Evolutionary conservation across 1,140 invertebrate genomes (phyloP), one percentile per base, ranked within the genome.

Genomic region (Globodera ellingtonae): DNA sequence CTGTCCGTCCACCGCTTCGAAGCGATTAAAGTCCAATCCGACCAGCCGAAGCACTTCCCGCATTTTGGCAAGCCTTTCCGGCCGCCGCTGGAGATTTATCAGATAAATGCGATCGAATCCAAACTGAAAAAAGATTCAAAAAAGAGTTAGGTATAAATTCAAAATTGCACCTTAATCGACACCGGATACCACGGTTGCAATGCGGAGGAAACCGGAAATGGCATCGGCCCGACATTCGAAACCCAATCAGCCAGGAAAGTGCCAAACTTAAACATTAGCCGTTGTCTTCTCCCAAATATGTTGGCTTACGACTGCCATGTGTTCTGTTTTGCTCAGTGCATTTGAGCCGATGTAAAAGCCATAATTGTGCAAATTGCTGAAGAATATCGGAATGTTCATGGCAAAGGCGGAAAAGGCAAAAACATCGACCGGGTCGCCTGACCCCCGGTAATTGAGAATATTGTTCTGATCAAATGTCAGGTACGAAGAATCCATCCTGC

Each of bases 391-490:
- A 82, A 87, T 90, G 90, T 93, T 93, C 92, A 85, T 92, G 92
- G 83, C 90, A 91, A 87, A 94, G 13, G 96, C 95, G 79, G 93
- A 94, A 9, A 94, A 86, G 7, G 95, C 95, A 92, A 99, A 98
- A 13, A 93, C 92, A 85, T 98, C 97, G 62, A 98, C 96, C 90
- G 98, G 96, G 91, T 98, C 95, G 8, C 92, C 90, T 0, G 95
- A 95, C 59, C 94, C 94, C 7, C 81, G 80, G 72, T 91, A 91
- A 73, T 92, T 90, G 79, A 94, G 94, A 8, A 90, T 83, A 52
- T 92, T 90, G 0, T 0, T 92, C 91, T 81, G 74, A 74, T 93
- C 90, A 89, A 97, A 98, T 3, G 94, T 94, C 4, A 98, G 91
- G 62, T 89, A 87, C 72, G 94, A 92, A 3, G 94, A 92, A 3